Percentiles rank a stretch among this genome's conserved stretches.
These are phyloP conservation scores for Dascyllus trimaculatus DNA, from an alignment of 2,113 vertebrate species.

Conservation along the genomic window DNA sequence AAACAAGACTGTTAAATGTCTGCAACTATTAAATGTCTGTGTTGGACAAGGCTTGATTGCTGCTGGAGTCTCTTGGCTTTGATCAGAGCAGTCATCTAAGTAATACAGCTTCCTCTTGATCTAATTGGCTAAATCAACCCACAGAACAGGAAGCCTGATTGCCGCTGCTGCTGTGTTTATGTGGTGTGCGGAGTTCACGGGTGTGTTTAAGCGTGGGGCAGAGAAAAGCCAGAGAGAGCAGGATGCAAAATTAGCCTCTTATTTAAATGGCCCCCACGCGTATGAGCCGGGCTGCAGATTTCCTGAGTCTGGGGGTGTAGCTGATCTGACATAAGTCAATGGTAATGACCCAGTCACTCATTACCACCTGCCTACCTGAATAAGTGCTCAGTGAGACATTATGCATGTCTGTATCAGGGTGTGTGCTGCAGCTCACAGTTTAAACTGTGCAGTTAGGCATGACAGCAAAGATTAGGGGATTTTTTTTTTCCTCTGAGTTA, in stretches of 20 bases:
- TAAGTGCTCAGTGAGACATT: slow-evolving; percentile 18
- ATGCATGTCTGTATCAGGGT: slow-evolving; percentile 21
- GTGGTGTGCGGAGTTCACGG: slow-evolving; percentile 16
- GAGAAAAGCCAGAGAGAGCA: slow-evolving; percentile 51
- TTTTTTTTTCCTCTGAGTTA: not conserved
- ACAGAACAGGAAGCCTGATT: slow-evolving; percentile 64
- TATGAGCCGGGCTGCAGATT: slow-evolving; percentile 58
- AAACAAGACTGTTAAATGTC: slow-evolving; percentile 58
- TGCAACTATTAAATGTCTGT: slow-evolving; percentile 51
- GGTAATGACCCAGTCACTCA: slow-evolving; percentile 56
- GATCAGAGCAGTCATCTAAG: slow-evolving; percentile 72
- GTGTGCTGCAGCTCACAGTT: slow-evolving; percentile 26
- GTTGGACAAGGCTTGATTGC: slow-evolving; percentile 58
- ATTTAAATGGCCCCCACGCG: slow-evolving; percentile 44
- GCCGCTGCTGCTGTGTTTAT: slow-evolving; percentile 56
- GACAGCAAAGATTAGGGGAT: slow-evolving; percentile 30
- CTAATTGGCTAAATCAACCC: slow-evolving; percentile 69
- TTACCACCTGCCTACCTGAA: slow-evolving; percentile 34
- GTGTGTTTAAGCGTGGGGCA: slow-evolving; percentile 28
- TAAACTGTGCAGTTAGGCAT: slow-evolving; percentile 25
- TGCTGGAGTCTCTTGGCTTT: slow-evolving; percentile 60
- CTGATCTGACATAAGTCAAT: slow-evolving; percentile 48
- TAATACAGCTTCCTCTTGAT: slow-evolving; percentile 70
- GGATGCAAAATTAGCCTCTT: slow-evolving; percentile 62
- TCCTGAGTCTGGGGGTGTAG: slow-evolving; percentile 69